Percentiles rank a stretch among this genome's conserved stretches.
Conservation (phyloP, 2,797 vertebrate species). For the Enteromius argenteus region DNA sequence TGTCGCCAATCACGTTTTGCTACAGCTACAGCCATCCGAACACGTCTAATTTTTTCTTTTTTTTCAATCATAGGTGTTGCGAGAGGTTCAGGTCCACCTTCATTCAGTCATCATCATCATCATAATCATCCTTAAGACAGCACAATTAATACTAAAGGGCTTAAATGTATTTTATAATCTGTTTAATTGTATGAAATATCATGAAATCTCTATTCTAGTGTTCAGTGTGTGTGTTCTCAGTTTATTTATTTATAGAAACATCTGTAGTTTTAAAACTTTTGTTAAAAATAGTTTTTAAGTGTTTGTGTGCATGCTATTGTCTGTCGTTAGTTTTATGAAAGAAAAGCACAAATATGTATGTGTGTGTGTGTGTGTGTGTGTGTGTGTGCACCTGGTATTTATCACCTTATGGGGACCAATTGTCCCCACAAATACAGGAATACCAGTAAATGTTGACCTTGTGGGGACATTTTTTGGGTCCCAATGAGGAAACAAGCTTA, state of each 20-base stretch:
- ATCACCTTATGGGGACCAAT: too few species aligned
- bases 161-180: slow-evolving; percentile 13
- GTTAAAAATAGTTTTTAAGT: neutral
- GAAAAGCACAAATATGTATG: neutral
- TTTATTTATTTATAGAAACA: neutral
- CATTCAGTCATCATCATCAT: slow-evolving; percentile 1
- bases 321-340: neutral
- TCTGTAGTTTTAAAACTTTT: neutral
- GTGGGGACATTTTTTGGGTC: too few species aligned
- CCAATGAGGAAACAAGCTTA: too few species aligned
- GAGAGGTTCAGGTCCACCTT: neutral
- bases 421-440: too few species aligned
- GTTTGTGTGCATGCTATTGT: slow-evolving; percentile 4
- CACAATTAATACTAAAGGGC: slow-evolving; percentile 35
- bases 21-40: neutral
- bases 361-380: neutral
- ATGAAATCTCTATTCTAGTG: neutral
- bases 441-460: too few species aligned
- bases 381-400: neutral
- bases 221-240: neutral
- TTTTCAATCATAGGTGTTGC: neutral
- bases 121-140: neutral
- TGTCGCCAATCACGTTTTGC: neutral
- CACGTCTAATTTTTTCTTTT: neutral
- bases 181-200: neutral